A percentile compares a stretch with the other conserved stretches of the same genome.
Conservation (phyloP, 2,113 vertebrate species). For the Vireo altiloquus region DNA sequence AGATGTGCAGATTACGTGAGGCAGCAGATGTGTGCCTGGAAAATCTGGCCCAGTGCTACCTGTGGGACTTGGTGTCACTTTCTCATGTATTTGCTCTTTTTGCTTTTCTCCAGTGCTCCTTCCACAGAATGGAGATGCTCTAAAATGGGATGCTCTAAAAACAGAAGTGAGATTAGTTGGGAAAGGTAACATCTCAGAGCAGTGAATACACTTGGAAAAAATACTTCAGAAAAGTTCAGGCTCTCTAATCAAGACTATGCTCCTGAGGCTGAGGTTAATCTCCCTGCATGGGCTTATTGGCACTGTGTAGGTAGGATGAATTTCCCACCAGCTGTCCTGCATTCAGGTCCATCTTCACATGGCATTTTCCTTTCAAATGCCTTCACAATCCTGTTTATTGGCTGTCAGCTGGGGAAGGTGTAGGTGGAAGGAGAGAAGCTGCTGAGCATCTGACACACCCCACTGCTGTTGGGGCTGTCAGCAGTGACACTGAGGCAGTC, state of each 20-base stretch:
- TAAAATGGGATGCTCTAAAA: not conserved
- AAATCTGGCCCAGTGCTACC: not conserved
- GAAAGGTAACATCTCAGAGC: not conserved
- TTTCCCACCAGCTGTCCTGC: not conserved
- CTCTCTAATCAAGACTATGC: not conserved
- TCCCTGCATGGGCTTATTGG: not conserved
- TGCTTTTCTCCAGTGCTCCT: not conserved
- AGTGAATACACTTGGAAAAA: not conserved
- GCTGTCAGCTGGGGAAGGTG: slow-evolving; percentile 12
- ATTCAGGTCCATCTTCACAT: not conserved
- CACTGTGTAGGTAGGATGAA: not conserved
- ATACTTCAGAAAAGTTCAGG: not conserved
- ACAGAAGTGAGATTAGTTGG: not conserved
- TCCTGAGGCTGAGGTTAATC: not conserved
- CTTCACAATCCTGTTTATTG: slow-evolving; percentile 17
- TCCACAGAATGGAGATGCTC: not conserved
- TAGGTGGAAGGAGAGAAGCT: slow-evolving; percentile 23
- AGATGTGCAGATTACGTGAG: not conserved
- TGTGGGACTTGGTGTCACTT: not conserved
- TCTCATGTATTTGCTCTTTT: not conserved
- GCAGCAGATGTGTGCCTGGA: not conserved
- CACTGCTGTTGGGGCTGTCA: slow-evolving; percentile 17
- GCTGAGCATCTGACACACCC: not conserved
- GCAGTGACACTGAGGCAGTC: not conserved
- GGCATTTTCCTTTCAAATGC: not conserved